Base-by-base conservation (phyloP, 1,140 invertebrate species). In the Lucilia cuprina region DNA sequence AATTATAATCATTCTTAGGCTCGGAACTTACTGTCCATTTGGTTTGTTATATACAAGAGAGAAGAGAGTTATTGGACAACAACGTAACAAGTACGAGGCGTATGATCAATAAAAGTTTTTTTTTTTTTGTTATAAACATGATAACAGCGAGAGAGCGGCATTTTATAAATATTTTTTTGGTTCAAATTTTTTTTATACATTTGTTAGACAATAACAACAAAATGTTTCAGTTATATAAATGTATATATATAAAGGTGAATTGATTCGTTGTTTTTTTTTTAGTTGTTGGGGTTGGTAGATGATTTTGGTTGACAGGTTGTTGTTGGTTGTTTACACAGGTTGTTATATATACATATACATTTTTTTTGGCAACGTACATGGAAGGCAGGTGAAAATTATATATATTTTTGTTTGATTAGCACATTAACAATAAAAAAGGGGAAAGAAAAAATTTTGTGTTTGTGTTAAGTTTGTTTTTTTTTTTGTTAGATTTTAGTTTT, bases 21-120 rank as follows among this genome's bases (percentile, higher is more conserved):
- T 41, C 50, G 17, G 55, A 60, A 83, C 82, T 83, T 83, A 83
- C 82, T 83, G 82, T 83, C 82, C 19, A 30, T 41, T 41, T 41
- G 41, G 0, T 8, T 41, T 83, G 25, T 19, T 70, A 19, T 70
- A 25, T 70, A 70, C 65, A 70, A 70, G 10, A 70, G 65, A 30
- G 25, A 30, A 30, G 25, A 30, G 1, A 30, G 25, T 30, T 30
- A 30, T 30, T 30, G 25, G 25, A 30, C 9, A 70, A n/a, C n/a
- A 70, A 70, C n/a, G 10, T 19, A 70, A 21, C 7, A 19, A 70
- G 60, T 9, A 70, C 19, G 65, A 70, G 41, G 9, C 65, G 21
- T n/a, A 21, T 21, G 65, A 60, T n/a, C 55, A 60, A n/a, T n/a
- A 60, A 60, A n/a, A n/a, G 55, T 17, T 17, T 60, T 41, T 41